Conservation (phyloP, 2,113 vertebrate genomes). For the Austrofundulus limnaeus region DNA sequence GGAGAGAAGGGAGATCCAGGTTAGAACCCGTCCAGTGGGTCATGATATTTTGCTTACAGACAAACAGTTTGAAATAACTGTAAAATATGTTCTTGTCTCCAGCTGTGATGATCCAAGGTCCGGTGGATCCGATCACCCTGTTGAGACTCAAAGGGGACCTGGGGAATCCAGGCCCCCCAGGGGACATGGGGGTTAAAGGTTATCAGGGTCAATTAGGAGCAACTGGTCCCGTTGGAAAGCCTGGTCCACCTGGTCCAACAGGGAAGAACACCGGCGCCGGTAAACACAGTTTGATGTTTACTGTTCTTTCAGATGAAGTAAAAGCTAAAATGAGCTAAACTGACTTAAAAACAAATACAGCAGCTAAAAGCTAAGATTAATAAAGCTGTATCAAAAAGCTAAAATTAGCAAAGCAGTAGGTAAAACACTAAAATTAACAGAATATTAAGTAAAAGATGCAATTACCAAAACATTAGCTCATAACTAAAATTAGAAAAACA, state of each 20-base stretch:
- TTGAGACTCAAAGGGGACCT: constrained; percentile 59
- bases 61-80: too few relatives aligned
- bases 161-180: constrained; percentile 72
- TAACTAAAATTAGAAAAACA: too few relatives aligned
- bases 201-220: constrained; percentile 59
- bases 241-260: constrained; percentile 37
- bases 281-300: background rate
- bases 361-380: too few relatives aligned
- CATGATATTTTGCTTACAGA: too few relatives aligned
- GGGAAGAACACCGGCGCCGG: background rate
- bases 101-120: background rate
- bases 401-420: too few relatives aligned
- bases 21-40: constrained; percentile 41
- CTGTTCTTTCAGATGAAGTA: too few relatives aligned
- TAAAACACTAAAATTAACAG: too few relatives aligned
- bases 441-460: too few relatives aligned
- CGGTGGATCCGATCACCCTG: background rate
- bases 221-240: constrained; percentile 29
- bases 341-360: too few relatives aligned
- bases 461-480: too few relatives aligned
- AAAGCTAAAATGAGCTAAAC: too few relatives aligned
- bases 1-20: constrained; percentile 85
- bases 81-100: background rate
- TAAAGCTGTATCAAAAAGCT: too few relatives aligned
- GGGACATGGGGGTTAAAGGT: constrained; percentile 72